Evolutionary conservation across 2,113 vertebrate species (phyloP), one percentile per base, ranked within the genome.

Genomic region (Erinaceus europaeus): DNA sequence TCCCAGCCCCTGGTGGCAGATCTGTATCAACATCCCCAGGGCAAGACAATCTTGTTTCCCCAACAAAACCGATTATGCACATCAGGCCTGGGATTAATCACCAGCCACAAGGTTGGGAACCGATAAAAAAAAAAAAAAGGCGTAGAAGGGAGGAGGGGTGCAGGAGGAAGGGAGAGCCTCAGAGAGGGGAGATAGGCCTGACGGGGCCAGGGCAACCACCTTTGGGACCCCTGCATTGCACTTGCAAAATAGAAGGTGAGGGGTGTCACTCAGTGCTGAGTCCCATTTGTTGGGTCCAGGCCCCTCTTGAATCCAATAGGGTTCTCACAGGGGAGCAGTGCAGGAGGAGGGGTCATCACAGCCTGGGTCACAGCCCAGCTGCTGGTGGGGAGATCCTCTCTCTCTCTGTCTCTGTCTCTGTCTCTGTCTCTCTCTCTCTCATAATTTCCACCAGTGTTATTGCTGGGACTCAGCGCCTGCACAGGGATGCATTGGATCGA

Each of bases 21-120:
- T 93, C 42, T 53, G 69, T 84, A 89, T 89, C 93, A 74, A 50
- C 29, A 36, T 90, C 91, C 87, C 92, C 84, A 61, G 87, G 93
- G 92, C 81, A 76, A 81, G 94, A 89, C 85, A 92, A 93, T 90
- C 95, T 88, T 91, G 84, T 93, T 92, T 93, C 78, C 67, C 81
- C 93, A 89, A 85, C 90, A 93, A 93, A 91, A 90, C 74, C 61
- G 25, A 94, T 95, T 94, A 93, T 72, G 84, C 71, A 72, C 88
- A 84, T 85, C 92, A 75, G 90, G 91, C 78, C 50, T 2, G 10
- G 93, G 92, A 95, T 93, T 93, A 91, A 87, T 80, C 92, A 84
- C 81, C 44, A 90, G 86, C 40, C 84, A 38, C 65, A 32, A 86
- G 84, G 32, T 21, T 40, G 11, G 74, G 71, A 88, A 52, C 73